Base-by-base conservation (phyloP, 2,888 invertebrate genomes). In the Drosophila vallismaia region DNA sequence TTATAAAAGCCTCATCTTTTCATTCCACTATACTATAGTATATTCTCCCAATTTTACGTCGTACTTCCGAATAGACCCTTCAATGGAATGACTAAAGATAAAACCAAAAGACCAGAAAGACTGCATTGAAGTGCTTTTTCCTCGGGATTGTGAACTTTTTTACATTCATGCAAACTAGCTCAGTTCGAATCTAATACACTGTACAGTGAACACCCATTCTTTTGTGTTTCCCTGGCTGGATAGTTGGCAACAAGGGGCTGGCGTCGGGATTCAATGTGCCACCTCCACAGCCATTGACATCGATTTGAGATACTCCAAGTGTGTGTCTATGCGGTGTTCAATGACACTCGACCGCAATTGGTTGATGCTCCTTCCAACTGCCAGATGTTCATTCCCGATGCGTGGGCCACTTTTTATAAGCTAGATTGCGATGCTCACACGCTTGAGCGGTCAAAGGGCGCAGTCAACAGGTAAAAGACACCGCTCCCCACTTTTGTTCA, bases 271-370 rank as follows among this genome's bases (percentile, higher is more conserved):
- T 10, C 33, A 46, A 55, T 38, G n/a, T 36, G 33, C 24, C 38
- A 50, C 50, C 40, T 49, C 29, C 29, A 54, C n/a, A 46, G 64
- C 52, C 67, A 52, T 64, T 64, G 52, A 66, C 52, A 67, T 64
- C 46, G 52, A 66, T 64, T 45, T 38, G 29, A 64, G 46, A 40
- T 9, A 14, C 6, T 29, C n/a, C 10, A 50, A 7, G 40, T 42
- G 28, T 48, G 48, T 62, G 38, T 62, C 57, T 60, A 45, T 64
- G 48, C 49, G 31, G 24, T 76, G 67, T 74, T 80, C 84, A 73
- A 80, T 84, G 87, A 63, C 66, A 73, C 78, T 84, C 70, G 69
- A 77, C 81, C 85, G 73, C 86, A 83, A 83, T 85, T 82, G 69
- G 54, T 44, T 67, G 66, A 71, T 46, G 62, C 50, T 71, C 72